Evolutionary conservation across 2,113 vertebrate genomes (phyloP).

Genomic region (Ceratotherium simum): DNA sequence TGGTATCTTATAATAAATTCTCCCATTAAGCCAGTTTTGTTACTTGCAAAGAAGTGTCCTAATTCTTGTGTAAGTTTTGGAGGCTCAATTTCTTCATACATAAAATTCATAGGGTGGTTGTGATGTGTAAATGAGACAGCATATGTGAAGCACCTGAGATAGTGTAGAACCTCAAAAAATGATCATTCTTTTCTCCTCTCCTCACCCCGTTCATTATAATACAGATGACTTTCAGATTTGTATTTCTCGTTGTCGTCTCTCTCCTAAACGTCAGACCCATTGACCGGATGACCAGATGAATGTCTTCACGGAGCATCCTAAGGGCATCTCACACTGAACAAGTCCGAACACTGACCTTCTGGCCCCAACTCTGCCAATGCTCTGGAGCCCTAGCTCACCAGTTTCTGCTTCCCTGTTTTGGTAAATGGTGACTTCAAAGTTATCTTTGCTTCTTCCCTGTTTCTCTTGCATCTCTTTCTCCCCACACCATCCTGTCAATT

Average conservation of each 20-base stretch:
- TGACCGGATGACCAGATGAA: not conserved
- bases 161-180: not conserved
- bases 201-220: not conserved
- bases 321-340: not conserved
- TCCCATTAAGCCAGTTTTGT: not conserved
- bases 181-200: not conserved
- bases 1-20: not conserved
- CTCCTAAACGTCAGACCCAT: not conserved
- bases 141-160: not conserved
- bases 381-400: too few species aligned
- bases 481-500: not conserved
- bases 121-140: not conserved
- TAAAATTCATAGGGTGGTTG: not conserved
- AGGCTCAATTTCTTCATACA: not conserved
- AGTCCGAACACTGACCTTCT: not conserved
- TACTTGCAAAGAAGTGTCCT: not conserved
- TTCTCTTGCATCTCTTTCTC: too few species aligned
- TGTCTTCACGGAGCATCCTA: fast-evolving
- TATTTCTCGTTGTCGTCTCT: not conserved
- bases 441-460: too few species aligned
- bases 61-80: not conserved
- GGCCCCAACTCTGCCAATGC: not conserved
- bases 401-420: not conserved
- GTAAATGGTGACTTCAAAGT: too few species aligned
- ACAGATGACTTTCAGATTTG: not conserved